Conservation (phyloP, 2,888 invertebrate genomes). For the Meloe dianella region DNA sequence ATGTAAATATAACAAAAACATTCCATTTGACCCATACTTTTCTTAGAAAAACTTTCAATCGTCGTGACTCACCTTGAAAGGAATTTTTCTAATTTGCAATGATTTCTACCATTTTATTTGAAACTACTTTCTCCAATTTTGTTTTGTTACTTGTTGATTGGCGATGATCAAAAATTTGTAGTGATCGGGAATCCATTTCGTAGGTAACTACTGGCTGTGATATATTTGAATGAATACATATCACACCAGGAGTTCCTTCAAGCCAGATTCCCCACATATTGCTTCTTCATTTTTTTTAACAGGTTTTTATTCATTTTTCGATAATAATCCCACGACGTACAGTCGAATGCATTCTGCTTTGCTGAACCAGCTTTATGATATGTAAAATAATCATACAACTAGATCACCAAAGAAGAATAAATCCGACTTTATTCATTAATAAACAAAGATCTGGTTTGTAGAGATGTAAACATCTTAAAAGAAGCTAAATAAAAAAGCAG, state of each 20-base stretch:
- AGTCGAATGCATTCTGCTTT: conserved; percentile 60
- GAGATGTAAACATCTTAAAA: conserved; percentile 3
- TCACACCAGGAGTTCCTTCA: conserved; percentile 62
- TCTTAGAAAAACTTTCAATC: neutral
- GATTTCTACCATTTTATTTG: too few species aligned
- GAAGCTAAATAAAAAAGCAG: neutral
- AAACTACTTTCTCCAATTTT: too few species aligned
- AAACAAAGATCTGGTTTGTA: neutral
- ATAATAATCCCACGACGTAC: conserved; percentile 41
- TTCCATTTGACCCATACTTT: neutral
- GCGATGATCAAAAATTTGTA: conserved; percentile 21
- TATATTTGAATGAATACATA: conserved; percentile 56
- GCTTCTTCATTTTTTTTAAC: neutral
- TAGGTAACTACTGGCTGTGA: conserved; percentile 63
- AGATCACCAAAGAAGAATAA: conserved; percentile 62
- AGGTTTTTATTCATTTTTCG: neutral
- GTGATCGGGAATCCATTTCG: conserved; percentile 55
- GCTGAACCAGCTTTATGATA: conserved; percentile 62
- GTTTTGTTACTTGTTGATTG: too few species aligned
- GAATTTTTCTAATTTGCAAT: neutral
- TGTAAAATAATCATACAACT: conserved; percentile 59
- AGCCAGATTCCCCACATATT: conserved; percentile 54
- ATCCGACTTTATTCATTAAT: conserved; percentile 44
- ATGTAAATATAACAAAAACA: neutral
- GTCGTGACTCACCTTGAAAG: neutral